Base-by-base conservation (phyloP, 1,140 invertebrate genomes). In the Lordiphosa mommai region DNA sequence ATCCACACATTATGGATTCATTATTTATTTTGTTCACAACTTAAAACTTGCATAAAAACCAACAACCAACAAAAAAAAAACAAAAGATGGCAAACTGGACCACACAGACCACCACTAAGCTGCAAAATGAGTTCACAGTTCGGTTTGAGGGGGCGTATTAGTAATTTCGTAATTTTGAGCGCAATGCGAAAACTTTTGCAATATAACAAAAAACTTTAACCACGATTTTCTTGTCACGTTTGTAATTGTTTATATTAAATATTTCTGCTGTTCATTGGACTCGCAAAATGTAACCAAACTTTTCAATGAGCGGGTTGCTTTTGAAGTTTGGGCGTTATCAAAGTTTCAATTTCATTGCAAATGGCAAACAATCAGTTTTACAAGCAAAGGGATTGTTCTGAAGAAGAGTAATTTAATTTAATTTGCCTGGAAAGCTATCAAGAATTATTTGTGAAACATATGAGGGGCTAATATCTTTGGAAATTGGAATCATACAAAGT, bases 201-300 rank as follows among this genome's bases (percentile, higher is more conserved):
- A 84, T 85, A 70, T 84, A 56, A 67, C 63, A 58, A 12, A 46
- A 79, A 85, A 82, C 66, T 84, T 84, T 48, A 69, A 50, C 79
- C 65, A 53, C 61, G 72, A 77, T 72, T 84, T 85, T 85, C 67
- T 84, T 84, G 72, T 77, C 72, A 72, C 68, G 68, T 70, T 69
- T 63, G 61, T 27, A 59, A 70, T 61, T 71, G 29, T 66, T 68
- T 64, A 48, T 47, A 56, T 70, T 57, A 27, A 27, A 27, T 27
- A 27, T 27, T 27, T 7, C 23, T 4, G 6, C 7, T 27, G 7
- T 6, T 6, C 23, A 27, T 27, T 6, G 23, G 23, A 27, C 6
- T 27, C 23, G 6, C 23, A 23, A 23, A 23, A 23, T 23, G 20
- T 23, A 23, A 23, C 20, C 6, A 5, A 5, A 5, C 4, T 23